Evolutionary conservation across 2,113 vertebrate genomes (phyloP), one percentile per base, ranked within the genome.

Genomic region (Pavo muticus): DNA sequence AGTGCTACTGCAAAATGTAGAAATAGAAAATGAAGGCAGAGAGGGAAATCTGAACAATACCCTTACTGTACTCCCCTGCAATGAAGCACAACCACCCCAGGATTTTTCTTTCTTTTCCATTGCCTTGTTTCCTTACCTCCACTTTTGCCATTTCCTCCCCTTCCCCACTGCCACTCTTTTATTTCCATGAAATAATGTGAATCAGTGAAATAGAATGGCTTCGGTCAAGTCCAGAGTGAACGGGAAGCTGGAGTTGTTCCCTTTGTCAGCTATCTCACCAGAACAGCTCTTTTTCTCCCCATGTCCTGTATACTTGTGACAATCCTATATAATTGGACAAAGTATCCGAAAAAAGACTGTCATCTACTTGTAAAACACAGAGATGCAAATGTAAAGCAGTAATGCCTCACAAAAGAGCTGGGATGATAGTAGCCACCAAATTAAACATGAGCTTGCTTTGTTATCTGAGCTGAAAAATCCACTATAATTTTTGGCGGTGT

Each of bases 391-490:
- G 92, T 91, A 97, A 97, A 97, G 77, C 95, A 96, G 95, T 87
- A 91, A 87, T 59, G 78, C 65, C 90, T 96, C 95, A 97, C 95
- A 92, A 93, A 97, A 84, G 93, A 88, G 64, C 74, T 77, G 70
- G 68, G 93, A 94, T 93, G 92, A 92, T 92, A 96, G 90, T 96
- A 97, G 76, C 96, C 75, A 96, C 91, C 97, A 97, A 97, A 97
- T 97, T 97, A 95, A 98, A 95, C 95, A 96, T 96, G 92, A 97
- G 96, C 93, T 97, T 95, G 80, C 94, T 94, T 90, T 78, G 96
- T 97, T 97, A 96, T 97, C 95, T 0, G 85, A 94, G 93, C 91
- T 96, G 95, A 97, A 97, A 97, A 97, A 97, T 60, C 92, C 93
- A 75, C 85, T 94, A 86, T 80, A 75, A 48, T 94, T 97, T 97